These are phyloP conservation scores for Phylloscopus collybita DNA, from an alignment of 2,797 vertebrate genomes.

Conservation along the genomic window DNA sequence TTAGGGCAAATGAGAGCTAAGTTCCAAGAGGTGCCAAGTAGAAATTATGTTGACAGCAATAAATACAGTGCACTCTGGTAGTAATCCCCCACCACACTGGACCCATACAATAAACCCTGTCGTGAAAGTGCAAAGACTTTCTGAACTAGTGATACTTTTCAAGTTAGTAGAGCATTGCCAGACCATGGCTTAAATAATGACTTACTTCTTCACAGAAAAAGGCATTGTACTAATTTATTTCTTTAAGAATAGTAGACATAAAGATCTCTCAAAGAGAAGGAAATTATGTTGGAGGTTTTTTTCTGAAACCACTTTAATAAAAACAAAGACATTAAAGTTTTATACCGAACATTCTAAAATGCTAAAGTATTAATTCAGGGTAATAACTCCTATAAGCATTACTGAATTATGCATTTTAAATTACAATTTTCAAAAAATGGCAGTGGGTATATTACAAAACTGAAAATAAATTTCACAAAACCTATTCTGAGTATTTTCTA, in stretches of 20 bases:
- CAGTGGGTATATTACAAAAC: not conserved
- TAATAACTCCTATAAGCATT: constrained; percentile 29
- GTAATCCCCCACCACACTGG: not conserved
- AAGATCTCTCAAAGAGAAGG: not conserved
- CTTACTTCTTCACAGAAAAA: not conserved
- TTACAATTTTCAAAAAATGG: constrained; percentile 33
- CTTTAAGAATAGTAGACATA: not conserved
- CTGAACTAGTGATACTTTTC: not conserved
- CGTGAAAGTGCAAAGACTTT: not conserved
- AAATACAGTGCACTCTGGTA: not conserved
- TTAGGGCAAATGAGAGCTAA: not conserved
- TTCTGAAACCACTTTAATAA: constrained; percentile 14
- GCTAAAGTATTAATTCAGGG: constrained; percentile 7
- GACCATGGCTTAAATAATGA: not conserved
- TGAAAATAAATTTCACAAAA: constrained; percentile 39
- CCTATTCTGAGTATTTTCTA: constrained; percentile 26
- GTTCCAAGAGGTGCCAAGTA: not conserved
- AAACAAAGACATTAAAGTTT: constrained; percentile 45
- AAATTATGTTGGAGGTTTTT: not conserved
- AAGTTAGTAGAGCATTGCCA: not conserved
- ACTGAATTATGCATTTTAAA: constrained; percentile 52
- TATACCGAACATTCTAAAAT: constrained; percentile 13
- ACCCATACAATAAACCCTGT: not conserved
- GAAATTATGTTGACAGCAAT: not conserved
- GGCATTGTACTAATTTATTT: not conserved